These are phyloP conservation scores for Prinia subflava DNA, from an alignment of 2,113 vertebrate genomes.

Conservation along the genomic window DNA sequence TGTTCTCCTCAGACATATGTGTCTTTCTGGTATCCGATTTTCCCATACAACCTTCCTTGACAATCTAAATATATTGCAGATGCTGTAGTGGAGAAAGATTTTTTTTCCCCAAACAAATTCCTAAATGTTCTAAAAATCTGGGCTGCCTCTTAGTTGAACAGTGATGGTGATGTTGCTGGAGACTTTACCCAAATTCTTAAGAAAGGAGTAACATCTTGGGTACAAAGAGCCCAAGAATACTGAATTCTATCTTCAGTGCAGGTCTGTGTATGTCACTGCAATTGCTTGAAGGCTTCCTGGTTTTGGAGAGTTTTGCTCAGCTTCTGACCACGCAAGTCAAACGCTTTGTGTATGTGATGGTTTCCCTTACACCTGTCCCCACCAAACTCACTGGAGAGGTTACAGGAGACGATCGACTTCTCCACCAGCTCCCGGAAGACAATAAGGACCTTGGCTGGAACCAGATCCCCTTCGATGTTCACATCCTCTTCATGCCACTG, in stretches of 20 bases:
- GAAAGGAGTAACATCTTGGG: background rate
- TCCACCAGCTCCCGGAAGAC: constrained; percentile 78
- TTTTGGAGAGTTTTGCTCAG: background rate
- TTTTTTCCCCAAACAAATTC: background rate
- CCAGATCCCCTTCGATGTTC: constrained; percentile 79
- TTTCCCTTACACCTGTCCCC: background rate
- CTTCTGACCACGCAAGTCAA: background rate
- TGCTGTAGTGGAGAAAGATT: background rate
- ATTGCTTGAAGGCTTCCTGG: background rate
- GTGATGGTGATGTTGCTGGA: background rate
- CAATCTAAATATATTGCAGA: background rate
- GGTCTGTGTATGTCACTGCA: background rate
- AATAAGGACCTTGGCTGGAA: constrained; percentile 78
- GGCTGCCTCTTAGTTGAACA: background rate
- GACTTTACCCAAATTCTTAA: background rate
- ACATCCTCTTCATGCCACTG: constrained; percentile 79
- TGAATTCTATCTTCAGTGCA: background rate
- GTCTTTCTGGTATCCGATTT: background rate
- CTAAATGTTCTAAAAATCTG: background rate
- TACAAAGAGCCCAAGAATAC: background rate
- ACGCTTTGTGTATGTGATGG: background rate
- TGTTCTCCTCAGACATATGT: rapidly evolving
- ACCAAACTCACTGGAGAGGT: constrained; percentile 72
- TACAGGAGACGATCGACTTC: constrained; percentile 71
- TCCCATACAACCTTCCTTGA: background rate